Conservation (phyloP, 2,797 vertebrate genomes). For the Thripadectes ignobilis region DNA sequence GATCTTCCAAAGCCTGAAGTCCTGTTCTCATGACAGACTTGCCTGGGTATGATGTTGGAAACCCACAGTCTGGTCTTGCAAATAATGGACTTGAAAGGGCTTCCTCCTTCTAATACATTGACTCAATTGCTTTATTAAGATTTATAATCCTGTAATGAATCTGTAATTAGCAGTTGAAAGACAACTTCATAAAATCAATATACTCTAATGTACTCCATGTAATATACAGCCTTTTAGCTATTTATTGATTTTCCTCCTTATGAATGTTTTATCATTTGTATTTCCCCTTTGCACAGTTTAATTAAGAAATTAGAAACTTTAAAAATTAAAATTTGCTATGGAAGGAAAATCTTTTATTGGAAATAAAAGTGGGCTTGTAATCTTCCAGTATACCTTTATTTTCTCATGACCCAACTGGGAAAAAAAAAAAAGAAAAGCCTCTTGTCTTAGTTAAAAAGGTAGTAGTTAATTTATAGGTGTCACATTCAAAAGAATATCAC, state of each 20-base stretch:
- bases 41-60: not conserved
- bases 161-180: constrained; percentile 36
- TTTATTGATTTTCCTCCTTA: constrained; percentile 15
- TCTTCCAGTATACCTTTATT: not conserved
- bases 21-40: not conserved
- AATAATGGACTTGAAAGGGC: not conserved
- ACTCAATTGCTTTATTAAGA: not conserved
- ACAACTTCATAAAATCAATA: not conserved
- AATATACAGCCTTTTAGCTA: not conserved
- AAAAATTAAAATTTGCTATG: not conserved
- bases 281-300: not conserved
- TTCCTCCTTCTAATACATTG: not conserved
- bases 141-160: constrained; percentile 18
- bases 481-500: not conserved
- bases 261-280: not conserved
- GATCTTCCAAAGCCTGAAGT: not conserved
- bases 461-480: not conserved
- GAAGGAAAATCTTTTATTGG: not conserved
- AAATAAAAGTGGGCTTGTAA: not conserved
- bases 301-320: not conserved
- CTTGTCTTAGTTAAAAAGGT: not conserved
- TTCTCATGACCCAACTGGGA: not conserved
- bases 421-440: not conserved
- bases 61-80: not conserved
- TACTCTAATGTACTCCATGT: not conserved